Base-by-base conservation (phyloP, 2,888 invertebrate genomes). In the Epinotia demarniana region DNA sequence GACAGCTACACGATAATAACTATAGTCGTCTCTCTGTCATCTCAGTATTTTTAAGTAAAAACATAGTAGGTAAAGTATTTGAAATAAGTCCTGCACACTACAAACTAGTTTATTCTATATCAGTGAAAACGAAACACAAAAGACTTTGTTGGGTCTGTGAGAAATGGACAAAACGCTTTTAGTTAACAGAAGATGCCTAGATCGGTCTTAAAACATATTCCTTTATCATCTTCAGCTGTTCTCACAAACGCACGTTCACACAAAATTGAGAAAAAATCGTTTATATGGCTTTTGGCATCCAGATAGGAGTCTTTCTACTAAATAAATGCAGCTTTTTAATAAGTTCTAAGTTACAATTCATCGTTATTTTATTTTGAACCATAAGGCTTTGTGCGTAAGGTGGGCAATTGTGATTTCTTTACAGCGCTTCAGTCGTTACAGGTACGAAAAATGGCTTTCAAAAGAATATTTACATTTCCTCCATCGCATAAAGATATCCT, bases 381-480 rank as follows among this genome's bases (percentile, higher is more conserved):
- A 13, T 57, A 39, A 39, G 11, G 8, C 9, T 57, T 68, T 16
- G 3, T 19, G 57, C 19, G 19, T 18, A 58, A 43, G 58, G 68
- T 19, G 16, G 1, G 18, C 16, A 43, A 2, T 68, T 23, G 57
- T 1, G 19, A 19, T 23, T 5, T 1, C 16, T 39, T 3, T 3
- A 12, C 6, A 19, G 13, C 12, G 12, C 19, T 57, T 57, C 9
- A 19, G 19, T 57, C 39, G 13, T 57, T 13, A n/a, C 19, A 23
- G 0, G 16, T 12, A 1, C 16, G 16, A 9, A 68, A 67, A 53
- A 33, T n/a, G 39, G 16, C 43, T 68, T 68, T 68, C 19, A 68
- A 68, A 19, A 23, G 67, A 64, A 71, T 43, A 72, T 66, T 62
- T 62, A 66, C 53, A 75, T 75, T 76, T 67, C 46, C 70, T 75